A percentile compares a stretch with the other conserved stretches of the same genome.
Evolutionary conservation across 2,797 vertebrate species (phyloP).

Genomic region (Coranthus polyacanthus): DNA sequence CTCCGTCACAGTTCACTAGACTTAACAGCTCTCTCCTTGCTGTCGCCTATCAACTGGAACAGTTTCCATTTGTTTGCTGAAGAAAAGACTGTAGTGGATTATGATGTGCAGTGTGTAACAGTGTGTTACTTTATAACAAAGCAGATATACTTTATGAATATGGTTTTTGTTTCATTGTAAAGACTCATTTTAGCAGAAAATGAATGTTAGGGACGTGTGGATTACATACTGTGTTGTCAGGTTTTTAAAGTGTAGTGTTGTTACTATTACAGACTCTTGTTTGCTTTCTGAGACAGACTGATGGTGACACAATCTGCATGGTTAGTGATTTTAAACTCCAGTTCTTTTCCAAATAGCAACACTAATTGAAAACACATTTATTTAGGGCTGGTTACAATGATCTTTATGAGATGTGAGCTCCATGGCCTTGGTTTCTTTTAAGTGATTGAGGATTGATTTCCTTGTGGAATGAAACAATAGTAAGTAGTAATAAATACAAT

Average conservation of each 20-base stretch:
- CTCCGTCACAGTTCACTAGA: slow-evolving; percentile 24
- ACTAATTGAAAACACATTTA: background rate
- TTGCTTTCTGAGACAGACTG: background rate
- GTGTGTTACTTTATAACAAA: slow-evolving; percentile 20
- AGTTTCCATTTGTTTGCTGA: slow-evolving; percentile 17
- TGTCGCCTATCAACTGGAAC: slow-evolving; percentile 15
- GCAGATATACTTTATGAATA: background rate
- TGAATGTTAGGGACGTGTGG: too few species aligned
- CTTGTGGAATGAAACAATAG: background rate
- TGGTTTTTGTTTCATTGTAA: background rate
- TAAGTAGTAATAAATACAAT: slow-evolving; percentile 1
- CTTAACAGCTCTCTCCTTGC: slow-evolving; percentile 30
- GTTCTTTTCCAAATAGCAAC: background rate
- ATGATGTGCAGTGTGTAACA: slow-evolving; percentile 11
- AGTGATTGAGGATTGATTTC: slow-evolving; percentile 14
- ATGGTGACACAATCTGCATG: background rate
- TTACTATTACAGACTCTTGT: too few species aligned
- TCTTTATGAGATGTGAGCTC: background rate
- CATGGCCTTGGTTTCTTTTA: background rate
- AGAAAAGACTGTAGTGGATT: slow-evolving; percentile 26
- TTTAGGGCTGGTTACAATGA: background rate
- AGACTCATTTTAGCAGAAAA: too few species aligned
- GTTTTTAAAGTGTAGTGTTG: too few species aligned
- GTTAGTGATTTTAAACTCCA: too few species aligned
- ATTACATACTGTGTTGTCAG: too few species aligned